Conservation (phyloP, 2,888 invertebrate species). For the Pediacus dermestoides region DNA sequence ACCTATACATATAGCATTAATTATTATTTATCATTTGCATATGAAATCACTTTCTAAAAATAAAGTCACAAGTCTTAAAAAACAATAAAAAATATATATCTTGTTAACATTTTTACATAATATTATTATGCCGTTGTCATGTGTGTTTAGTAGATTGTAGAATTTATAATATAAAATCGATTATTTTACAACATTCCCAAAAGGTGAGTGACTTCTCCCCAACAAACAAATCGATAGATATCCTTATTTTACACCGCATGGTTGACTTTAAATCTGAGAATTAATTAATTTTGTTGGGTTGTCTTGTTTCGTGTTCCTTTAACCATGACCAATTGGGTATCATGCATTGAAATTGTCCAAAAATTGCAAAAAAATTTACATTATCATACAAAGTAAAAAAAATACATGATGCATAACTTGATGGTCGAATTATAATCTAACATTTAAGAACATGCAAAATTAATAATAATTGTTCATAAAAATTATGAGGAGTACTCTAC, state of each 20-base stretch:
- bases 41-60: constrained; percentile 30
- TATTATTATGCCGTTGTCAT: too few species aligned
- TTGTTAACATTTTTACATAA: constrained; percentile 10
- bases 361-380: constrained; percentile 5
- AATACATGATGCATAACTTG: too few species aligned
- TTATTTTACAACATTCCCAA: constrained; percentile 20
- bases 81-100: constrained; percentile 14
- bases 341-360: not conserved
- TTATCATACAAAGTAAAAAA: constrained; percentile 10
- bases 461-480: too few species aligned
- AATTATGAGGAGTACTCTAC: too few species aligned
- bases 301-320: constrained; percentile 10
- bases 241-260: constrained; percentile 12
- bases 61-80: constrained; percentile 18
- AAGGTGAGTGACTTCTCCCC: constrained; percentile 18
- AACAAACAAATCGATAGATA: constrained; percentile 3
- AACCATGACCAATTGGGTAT: constrained; percentile 16
- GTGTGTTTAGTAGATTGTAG: too few species aligned
- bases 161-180: constrained; percentile 19
- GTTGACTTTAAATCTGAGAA: constrained; percentile 19
- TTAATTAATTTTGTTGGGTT: constrained; percentile 15
- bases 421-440: too few species aligned
- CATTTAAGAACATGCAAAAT: too few species aligned
- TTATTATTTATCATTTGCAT: constrained; percentile 3
- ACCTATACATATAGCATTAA: too few species aligned